These are phyloP conservation scores for Nasonia giraulti DNA, from an alignment of 1,140 invertebrate genomes.

Conservation along the genomic window DNA sequence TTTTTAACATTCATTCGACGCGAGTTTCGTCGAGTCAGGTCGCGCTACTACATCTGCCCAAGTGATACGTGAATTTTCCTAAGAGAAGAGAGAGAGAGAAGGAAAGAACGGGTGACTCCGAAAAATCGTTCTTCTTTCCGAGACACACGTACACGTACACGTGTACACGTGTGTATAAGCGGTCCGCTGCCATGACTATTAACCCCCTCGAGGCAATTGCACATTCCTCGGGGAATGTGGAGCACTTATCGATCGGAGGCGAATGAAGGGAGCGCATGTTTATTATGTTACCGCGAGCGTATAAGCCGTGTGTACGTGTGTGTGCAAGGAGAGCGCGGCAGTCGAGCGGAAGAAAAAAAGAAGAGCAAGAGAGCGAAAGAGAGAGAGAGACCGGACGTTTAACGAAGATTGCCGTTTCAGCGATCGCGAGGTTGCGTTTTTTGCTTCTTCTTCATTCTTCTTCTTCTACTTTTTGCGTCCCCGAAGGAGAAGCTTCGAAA, in stretches of 20 bases:
- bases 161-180: neutral
- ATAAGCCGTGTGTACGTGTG: neutral
- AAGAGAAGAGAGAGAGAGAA: neutral
- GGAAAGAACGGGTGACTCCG: constrained; percentile 6
- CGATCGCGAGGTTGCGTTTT: neutral
- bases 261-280: constrained; percentile 50
- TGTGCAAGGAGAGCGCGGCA: neutral
- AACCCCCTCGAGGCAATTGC: constrained; percentile 46
- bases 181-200: constrained; percentile 36
- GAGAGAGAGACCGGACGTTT: constrained; percentile 8
- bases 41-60: constrained; percentile 58
- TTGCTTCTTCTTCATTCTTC: constrained; percentile 4
- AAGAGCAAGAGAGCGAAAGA: neutral
- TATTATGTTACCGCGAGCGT: constrained; percentile 44
- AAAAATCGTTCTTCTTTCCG: neutral
- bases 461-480: neutral
- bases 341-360: constrained; percentile 8
- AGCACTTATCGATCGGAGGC: constrained; percentile 49
- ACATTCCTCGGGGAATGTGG: constrained; percentile 51
- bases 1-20: neutral
- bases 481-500: neutral
- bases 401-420: constrained; percentile 32
- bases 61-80: constrained; percentile 53
- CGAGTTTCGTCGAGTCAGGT: constrained; percentile 58
- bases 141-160: neutral